Base-by-base conservation (phyloP, 1,140 invertebrate species). In the fruit fly (Drosophila melanogaster) region DNA sequence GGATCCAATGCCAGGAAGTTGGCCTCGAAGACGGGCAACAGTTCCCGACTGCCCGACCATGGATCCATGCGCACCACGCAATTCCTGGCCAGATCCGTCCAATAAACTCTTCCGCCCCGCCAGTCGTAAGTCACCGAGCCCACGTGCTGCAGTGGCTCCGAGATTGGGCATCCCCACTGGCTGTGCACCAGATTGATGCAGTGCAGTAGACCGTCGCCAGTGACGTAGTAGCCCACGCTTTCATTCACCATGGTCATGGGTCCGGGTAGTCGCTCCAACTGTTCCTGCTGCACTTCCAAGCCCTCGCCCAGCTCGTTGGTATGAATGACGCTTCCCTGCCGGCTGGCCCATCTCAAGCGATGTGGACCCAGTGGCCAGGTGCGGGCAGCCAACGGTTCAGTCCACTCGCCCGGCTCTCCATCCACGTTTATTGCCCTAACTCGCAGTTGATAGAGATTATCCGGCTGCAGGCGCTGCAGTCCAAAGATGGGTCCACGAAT, bases 71-170 rank as follows among this genome's bases (percentile, higher is more conserved):
- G 81, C 17, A 90, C 56, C 3, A 91, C 77, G 38, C 80, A 80
- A 22, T 89, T 65, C 5, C 78, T 54, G 5, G 30, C 37, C 17
- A 87, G 14, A 40, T 91, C 90, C 0, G 97, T 96, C 97, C 97
- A 98, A 86, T 98, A 98, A 0, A 99, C 90, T 89, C 97, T 96
- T 26, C 95, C 95, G 0, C 96, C 96, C 30, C 98, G 94, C 96
- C 97, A 98, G 84, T 99, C 97, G 2, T 98, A 95, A 0, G 96
- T 96, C 17, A 98, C 94, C 72, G 95, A 95, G 0, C 95, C 94
- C 1, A 96, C 96, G 19, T 93, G 62, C 0, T 17, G 22, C 22
- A 55, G 19, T 11, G 15, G 40, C 11, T 40, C 41, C 2, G 56
- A 15, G 0, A 55, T 0, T 1, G 17, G 15, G 53, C 80, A 87